A percentile compares a stretch with the other conserved stretches of the same genome.
These are phyloP conservation scores for Saguinus imperator DNA, from an alignment of 2,113 vertebrate genomes.

Conservation along the genomic window DNA sequence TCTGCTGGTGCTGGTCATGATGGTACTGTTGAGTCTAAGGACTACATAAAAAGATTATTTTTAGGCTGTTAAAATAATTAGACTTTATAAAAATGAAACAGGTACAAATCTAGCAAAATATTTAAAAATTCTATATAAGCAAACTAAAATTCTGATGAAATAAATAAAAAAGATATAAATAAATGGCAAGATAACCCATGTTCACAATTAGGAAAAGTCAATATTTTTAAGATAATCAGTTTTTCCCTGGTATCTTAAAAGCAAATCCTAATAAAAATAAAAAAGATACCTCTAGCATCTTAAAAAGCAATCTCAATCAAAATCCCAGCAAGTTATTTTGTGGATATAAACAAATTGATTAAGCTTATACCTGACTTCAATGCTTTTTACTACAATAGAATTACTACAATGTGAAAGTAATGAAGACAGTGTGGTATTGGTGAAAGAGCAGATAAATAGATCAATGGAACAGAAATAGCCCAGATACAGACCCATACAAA, in stretches of 20 bases:
- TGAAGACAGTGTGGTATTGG: background rate
- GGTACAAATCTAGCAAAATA: background rate
- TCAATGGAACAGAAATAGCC: background rate
- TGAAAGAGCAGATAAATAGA: background rate
- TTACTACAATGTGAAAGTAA: background rate
- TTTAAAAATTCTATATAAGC: background rate
- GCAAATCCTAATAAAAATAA: background rate
- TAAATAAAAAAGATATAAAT: background rate
- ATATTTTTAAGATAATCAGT: background rate
- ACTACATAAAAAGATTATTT: background rate
- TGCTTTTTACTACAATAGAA: background rate
- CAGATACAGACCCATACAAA: background rate
- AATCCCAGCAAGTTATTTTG: slow-evolving; percentile 7
- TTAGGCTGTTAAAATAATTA: slow-evolving; percentile 8
- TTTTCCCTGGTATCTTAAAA: background rate
- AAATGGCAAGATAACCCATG: background rate
- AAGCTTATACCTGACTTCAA: background rate
- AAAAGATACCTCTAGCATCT: no score
- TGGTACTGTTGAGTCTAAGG: background rate
- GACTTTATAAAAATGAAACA: background rate
- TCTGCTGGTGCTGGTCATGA: background rate
- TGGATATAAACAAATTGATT: background rate
- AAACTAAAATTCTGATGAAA: slow-evolving; percentile 12
- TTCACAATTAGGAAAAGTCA: background rate
- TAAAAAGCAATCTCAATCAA: background rate